Base-by-base conservation (phyloP, 2,797 vertebrate genomes). In the Triplophysa yarkandensis region DNA sequence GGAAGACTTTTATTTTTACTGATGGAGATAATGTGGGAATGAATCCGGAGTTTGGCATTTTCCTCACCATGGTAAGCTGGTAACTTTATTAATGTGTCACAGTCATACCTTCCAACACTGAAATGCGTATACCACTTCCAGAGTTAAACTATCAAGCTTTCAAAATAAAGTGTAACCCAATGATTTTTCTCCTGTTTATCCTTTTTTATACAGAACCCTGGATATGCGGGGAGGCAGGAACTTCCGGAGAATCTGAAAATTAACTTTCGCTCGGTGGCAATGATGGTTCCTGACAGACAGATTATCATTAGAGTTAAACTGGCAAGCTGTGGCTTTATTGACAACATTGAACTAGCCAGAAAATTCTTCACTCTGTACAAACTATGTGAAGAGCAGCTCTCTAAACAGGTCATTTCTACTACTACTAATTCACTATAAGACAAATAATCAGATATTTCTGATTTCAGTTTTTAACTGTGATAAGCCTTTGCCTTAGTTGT, bases 251-350 rank as follows among this genome's bases (percentile, higher is more conserved):
- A 99, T 84, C 83, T 99, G 82, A 99, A 99, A 90, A 96, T 98
- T 72, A 98, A 95, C 85, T 99, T 99, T 83, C 95, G 97, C 77
- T 94, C 94, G 0, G 96, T 99, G 76, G 95, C 98, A 77, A 99
- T 99, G 98, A 99, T 99, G 95, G 95, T 99, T 80, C 97, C 97
- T 0, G 97, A 99, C 84, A 93, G 95, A 5, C 97, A 98, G 84
- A 98, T 99, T 74, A 98, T 99, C 82, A 99, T 99, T 41, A 89
- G 97, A 39, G 97, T 99, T 30, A 99, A 98, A 82, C 74, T 99
- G 79, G 97, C 97, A 61, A 99, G 98, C 80, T 98, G 96, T 71
- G 97, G 98, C 39, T 99, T 99, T 75, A 91, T 94, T 57, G 93
- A 94, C 85, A 98, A 98, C 74, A 85, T 98, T 9, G 90, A 95